Base-by-base conservation (phyloP, 2,797 vertebrate genomes). In the Thripadectes ignobilis region DNA sequence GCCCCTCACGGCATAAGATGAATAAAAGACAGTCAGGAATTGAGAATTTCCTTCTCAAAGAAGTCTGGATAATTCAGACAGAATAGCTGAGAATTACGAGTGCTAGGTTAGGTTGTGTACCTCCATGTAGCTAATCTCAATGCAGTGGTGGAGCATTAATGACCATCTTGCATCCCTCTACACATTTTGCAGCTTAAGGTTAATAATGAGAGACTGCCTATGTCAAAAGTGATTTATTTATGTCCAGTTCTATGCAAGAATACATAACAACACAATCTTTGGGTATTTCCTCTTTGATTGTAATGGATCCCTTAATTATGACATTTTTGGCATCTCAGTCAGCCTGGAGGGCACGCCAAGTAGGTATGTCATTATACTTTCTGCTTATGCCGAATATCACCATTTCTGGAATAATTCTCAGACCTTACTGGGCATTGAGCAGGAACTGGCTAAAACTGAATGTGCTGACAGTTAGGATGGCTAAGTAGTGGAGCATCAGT, bases 301-400 rank as follows among this genome's bases (percentile, higher is more conserved):
- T 16, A 36, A 43, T 2, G 23, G 32, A 14, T 43, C 0, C 10
- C 20, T 32, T 65, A 59, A 41, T 14, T 15, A 15, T 23, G 26
- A n/a, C 6, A 29, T 27, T 74, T 74, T 45, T 48, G 23, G 15
- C 26, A 22, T 4, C 5, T 45, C 20, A 13, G 20, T 46, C 58
- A 83, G 7, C 9, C 24, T 8, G 4, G 10, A 39, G 7, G 4
- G 1, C 6, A 36, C 34, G 17, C 1, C 3, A 20, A 45, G 41
- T 7, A 72, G 6, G 1, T 41, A 26, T 39, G 15, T 1, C 10
- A 39, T 61, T 66, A 54, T 32, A 12, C 45, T 13, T 61, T 15
- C 9, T 6, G 4, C 12, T 4, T 49, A 14, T 27, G 51, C 9
- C 0, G 1, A 21, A 27, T 57, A 41, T 41, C 69, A 5, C 12